Conservation (phyloP, 2,113 vertebrate genomes). For the Coptodon bakossiorum region DNA sequence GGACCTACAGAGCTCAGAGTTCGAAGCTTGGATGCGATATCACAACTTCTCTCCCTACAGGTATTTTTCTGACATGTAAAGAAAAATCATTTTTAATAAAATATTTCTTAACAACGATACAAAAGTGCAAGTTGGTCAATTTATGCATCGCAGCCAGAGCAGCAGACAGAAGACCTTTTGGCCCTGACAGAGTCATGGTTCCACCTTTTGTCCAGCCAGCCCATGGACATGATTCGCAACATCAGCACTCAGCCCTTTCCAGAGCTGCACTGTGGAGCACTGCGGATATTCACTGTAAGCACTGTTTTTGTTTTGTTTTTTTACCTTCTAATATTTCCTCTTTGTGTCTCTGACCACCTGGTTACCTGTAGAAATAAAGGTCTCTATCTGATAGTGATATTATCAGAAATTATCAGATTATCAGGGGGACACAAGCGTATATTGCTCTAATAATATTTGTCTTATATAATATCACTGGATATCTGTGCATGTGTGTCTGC, state of each 20-base stretch:
- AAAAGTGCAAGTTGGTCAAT: not conserved
- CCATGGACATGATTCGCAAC: slow-evolving; percentile 83
- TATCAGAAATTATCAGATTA: too few species aligned
- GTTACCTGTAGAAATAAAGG: not conserved
- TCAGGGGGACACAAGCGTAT: not conserved
- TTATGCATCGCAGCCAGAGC: slow-evolving; percentile 73
- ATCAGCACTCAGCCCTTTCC: slow-evolving; percentile 93
- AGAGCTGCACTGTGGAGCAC: slow-evolving; percentile 85
- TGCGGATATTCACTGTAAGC: slow-evolving; percentile 86
- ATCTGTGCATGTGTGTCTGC: not conserved
- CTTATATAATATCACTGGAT: not conserved
- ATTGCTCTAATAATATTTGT: not conserved
- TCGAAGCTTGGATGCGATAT: slow-evolving; percentile 85
- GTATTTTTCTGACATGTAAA: slow-evolving; percentile 59
- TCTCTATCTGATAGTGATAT: not conserved
- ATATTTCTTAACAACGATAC: not conserved
- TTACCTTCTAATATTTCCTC: not conserved
- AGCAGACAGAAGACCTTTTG: slow-evolving; percentile 92
- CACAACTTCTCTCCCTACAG: slow-evolving; percentile 81
- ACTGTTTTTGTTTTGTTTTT: not conserved
- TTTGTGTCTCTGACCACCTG: not conserved
- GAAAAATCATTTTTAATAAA: not conserved
- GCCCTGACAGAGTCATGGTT: slow-evolving; percentile 91
- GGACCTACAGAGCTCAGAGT: slow-evolving; percentile 80
- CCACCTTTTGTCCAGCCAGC: slow-evolving; percentile 75